Evolutionary conservation across 2,797 vertebrate species (phyloP), one percentile per base, ranked within the genome.

Genomic region (Pithecia hirsuta): DNA sequence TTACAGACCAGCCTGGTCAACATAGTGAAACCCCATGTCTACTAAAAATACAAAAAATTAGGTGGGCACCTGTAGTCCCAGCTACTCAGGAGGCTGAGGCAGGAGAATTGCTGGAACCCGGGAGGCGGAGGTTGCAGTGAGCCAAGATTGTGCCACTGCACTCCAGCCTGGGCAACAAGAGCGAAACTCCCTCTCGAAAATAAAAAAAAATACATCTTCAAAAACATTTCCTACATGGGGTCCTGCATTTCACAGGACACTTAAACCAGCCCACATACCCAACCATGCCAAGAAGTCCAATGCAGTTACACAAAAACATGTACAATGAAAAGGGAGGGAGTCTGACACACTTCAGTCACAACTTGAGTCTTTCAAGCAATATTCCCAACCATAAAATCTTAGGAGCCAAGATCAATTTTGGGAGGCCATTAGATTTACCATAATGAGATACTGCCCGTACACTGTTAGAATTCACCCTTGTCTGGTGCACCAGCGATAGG

Each of bases 261-360:
- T 44, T 1, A 4, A 52, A 11, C 52, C 55, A 46, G 61, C 30
- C 28, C 0, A 24, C 1, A 2, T 0, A 57, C 41, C 4, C 1
- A 20, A 70, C 15, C 48, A 30, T 20, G 6, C 8, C 0, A 8
- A 15, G 46, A 48, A 11, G 36, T 26, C 36, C 19, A 4, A 2
- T 1, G 39, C 24, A 2, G 28, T 8, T 2, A 67, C 64, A 17
- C 11, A 7, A 5, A 70, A 17, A 46, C 44, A 3, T 8, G 36
- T 12, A 7, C 39, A 3, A 0, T 20, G 0, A 1, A 0, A 28
- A 50, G 14, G 1, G 48, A 17, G 59, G n/a, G 0, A 57, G 2
- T 0, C 20, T 13, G 0, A 2, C 19, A 20, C 7, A 1, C 10
- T 44, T 5, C 3, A 0, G 48, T 7, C 19, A 11, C 15, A 1